Percentiles rank a stretch among this genome's conserved stretches.
These are phyloP conservation scores for Agrypnia vestita DNA, from an alignment of 1,140 invertebrate genomes.

Conservation along the genomic window DNA sequence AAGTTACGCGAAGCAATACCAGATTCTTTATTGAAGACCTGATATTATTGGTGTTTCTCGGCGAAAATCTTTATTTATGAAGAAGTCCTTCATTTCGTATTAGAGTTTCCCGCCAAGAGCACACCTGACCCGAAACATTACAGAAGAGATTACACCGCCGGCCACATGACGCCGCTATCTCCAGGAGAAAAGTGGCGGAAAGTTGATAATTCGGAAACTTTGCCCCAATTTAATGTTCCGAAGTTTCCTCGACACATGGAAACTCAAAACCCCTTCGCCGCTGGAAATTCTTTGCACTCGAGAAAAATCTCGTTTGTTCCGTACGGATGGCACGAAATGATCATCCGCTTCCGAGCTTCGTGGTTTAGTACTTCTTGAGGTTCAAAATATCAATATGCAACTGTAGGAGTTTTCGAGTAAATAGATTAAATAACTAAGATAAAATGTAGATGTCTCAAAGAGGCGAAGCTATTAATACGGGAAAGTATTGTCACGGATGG, in stretches of 20 bases:
- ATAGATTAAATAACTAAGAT: too few species aligned
- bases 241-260: background rate
- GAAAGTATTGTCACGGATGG: too few species aligned
- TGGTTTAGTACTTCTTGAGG: too few species aligned
- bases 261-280: too few species aligned
- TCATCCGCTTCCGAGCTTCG: too few species aligned
- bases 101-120: slow-evolving; percentile 28
- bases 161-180: background rate
- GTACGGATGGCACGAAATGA: too few species aligned
- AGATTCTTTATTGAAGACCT: slow-evolving; percentile 1
- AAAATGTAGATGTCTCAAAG: too few species aligned
- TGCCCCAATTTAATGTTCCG: background rate
- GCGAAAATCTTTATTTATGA: slow-evolving; percentile 33
- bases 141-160: background rate
- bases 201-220: slow-evolving; percentile 32
- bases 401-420: background rate
- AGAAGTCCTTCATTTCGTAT: slow-evolving; percentile 34
- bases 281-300: too few species aligned
- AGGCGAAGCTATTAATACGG: too few species aligned
- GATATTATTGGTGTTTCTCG: background rate
- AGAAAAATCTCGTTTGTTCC: too few species aligned
- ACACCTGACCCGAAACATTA: slow-evolving; percentile 27
- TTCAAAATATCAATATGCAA: too few species aligned
- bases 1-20: background rate
- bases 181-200: background rate